These are phyloP conservation scores for Nothobranchius furzeri DNA, from an alignment of 2,113 vertebrate species.

Conservation along the genomic window DNA sequence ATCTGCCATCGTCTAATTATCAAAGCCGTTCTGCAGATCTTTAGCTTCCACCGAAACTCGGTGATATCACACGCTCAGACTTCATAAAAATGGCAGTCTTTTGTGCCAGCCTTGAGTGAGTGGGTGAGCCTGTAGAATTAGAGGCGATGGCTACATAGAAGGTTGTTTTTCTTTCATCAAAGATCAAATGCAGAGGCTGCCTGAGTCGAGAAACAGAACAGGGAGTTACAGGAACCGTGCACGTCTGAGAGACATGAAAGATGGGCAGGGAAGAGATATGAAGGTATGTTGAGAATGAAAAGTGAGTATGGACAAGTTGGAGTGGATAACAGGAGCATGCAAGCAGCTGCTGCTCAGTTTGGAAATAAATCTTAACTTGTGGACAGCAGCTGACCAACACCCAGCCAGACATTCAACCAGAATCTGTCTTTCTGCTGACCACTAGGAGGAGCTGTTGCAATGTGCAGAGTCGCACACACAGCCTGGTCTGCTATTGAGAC, in stretches of 20 bases:
- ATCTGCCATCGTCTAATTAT: conserved; percentile 61
- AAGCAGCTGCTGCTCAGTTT: conserved; percentile 25
- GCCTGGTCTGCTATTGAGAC: conserved; percentile 67
- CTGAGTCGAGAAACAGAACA: conserved; percentile 39
- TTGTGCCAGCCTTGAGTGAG: conserved; percentile 42
- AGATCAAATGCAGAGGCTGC: conserved; percentile 58
- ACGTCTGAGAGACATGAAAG: conserved; percentile 33
- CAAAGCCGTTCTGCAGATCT: conserved; percentile 54
- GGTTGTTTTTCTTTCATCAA: conserved; percentile 57
- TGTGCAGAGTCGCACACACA: conserved; percentile 49
- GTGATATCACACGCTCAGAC: conserved; percentile 21
- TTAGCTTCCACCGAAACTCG: conserved; percentile 30
- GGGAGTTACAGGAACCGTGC: conserved; percentile 26
- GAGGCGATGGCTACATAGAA: conserved; percentile 43
- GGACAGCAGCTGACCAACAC: conserved; percentile 33
- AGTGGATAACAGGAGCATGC: conserved; percentile 16
- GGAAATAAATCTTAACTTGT: conserved; percentile 33
- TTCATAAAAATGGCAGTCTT: conserved; percentile 27
- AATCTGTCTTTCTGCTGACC: conserved; percentile 32
- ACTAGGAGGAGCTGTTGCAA: conserved; percentile 80
- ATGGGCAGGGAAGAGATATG: conserved; percentile 17
- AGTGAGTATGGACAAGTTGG: conserved; percentile 23
- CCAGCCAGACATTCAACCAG: conserved; percentile 24
- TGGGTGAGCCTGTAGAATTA: conserved; percentile 35
- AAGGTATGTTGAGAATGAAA: conserved; percentile 26